Conservation (phyloP, 2,888 invertebrate species). For the Ernsta delagoae region DNA sequence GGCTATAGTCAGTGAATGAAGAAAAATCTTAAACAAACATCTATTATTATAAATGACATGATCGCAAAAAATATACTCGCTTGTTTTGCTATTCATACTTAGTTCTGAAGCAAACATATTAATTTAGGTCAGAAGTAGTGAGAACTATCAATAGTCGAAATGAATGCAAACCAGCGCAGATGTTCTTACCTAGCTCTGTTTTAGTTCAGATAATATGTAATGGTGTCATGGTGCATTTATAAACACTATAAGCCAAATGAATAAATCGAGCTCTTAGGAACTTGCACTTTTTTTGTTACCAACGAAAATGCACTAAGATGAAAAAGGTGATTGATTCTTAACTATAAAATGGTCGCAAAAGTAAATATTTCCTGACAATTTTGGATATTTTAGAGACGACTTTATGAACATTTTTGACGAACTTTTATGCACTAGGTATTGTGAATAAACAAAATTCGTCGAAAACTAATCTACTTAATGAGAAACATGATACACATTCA, state of each 20-base stretch:
- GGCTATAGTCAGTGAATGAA: background rate
- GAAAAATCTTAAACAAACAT: background rate
- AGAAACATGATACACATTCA: no score
- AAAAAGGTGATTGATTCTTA: no score
- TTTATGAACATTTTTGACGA: no score
- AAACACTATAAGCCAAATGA: background rate
- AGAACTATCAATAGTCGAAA: background rate
- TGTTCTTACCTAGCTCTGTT: background rate
- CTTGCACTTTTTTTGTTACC: no score
- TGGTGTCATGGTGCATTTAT: background rate
- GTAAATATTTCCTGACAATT: no score
- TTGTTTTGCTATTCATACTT: background rate
- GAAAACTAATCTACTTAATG: no score
- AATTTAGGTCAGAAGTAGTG: background rate
- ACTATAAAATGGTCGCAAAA: no score
- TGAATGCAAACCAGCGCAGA: background rate
- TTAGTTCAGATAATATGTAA: background rate
- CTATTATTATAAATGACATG: background rate
- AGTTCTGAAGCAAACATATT: background rate
- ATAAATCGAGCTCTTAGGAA: no score
- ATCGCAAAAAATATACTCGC: constrained; percentile 1
- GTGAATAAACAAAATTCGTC: no score
- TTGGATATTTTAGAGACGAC: no score
- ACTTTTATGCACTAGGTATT: no score
- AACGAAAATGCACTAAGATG: no score